Percentiles rank a stretch among this genome's conserved stretches.
Conservation (phyloP, 2,797 vertebrate species). For the Malurus leucopterus region DNA sequence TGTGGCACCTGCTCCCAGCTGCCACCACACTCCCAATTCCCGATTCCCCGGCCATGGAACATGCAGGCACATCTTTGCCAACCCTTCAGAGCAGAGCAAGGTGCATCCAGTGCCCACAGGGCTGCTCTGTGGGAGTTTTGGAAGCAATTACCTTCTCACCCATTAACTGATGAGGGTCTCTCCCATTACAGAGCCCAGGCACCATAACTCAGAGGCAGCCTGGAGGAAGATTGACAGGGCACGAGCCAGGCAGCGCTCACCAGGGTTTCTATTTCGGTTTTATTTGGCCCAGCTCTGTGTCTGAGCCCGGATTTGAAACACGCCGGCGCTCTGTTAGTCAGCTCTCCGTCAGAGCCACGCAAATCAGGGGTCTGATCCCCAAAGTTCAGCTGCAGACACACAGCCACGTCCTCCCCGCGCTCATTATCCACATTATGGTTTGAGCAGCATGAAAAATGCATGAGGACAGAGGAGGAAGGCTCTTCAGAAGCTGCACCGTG, state of each 20-base stretch:
- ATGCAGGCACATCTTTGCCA: not conserved
- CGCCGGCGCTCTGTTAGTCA: not conserved
- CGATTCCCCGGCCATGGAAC: not conserved
- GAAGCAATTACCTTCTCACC: not conserved
- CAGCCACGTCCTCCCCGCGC: not conserved
- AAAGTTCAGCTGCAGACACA: not conserved
- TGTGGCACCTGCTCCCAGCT: not conserved
- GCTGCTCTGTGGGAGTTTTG: not conserved
- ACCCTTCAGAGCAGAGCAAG: not conserved
- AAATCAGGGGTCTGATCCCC: not conserved
- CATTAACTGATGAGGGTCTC: not conserved
- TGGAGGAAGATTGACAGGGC: not conserved
- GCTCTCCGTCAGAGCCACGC: not conserved
- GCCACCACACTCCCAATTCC: not conserved
- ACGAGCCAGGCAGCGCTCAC: not conserved
- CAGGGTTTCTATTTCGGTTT: not conserved
- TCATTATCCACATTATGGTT: slow-evolving; percentile 33
- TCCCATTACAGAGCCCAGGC: not conserved
- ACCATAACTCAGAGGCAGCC: not conserved
- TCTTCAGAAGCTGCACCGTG: slow-evolving; percentile 24
- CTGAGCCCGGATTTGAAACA: not conserved
- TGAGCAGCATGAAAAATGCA: slow-evolving; percentile 38
- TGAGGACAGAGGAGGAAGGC: not conserved
- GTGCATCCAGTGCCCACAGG: not conserved
- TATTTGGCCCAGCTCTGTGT: not conserved